These are phyloP conservation scores for Drosophila nigrodunni DNA, from an alignment of 1,140 invertebrate genomes.

Conservation along the genomic window DNA sequence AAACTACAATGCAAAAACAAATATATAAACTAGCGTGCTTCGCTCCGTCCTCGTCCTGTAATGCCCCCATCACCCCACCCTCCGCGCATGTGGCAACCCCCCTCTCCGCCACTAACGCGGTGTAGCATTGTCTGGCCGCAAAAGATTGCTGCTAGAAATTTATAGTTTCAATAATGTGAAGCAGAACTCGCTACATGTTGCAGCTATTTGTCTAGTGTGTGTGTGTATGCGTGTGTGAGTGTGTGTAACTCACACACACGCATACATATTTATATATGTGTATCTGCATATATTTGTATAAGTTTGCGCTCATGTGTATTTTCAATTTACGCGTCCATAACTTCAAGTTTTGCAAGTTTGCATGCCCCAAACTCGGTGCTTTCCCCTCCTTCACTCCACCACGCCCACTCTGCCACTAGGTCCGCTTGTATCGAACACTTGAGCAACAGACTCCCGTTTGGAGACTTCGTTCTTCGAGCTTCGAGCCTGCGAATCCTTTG, in stretches of 20 bases:
- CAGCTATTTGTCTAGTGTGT: constrained; percentile 53
- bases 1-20: constrained; percentile 65
- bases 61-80: not conserved
- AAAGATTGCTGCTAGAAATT: constrained; percentile 81
- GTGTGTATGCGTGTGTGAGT: constrained; percentile 5
- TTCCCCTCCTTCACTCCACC: constrained; percentile 14
- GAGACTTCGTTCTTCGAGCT: constrained; percentile 30
- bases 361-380: constrained; percentile 31
- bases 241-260: constrained; percentile 9
- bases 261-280: constrained; percentile 4
- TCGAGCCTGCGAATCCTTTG: constrained; percentile 33
- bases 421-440: constrained; percentile 70
- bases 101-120: not conserved
- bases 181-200: constrained; percentile 53
- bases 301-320: constrained; percentile 74
- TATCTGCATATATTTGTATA: constrained; percentile 7
- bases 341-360: constrained; percentile 80
- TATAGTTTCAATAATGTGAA: constrained; percentile 82
- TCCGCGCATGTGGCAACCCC: not conserved
- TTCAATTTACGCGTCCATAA: constrained; percentile 83
- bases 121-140: constrained; percentile 71
- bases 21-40: constrained; percentile 42
- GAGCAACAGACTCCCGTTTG: constrained; percentile 47
- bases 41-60: constrained; percentile 14
- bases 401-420: not conserved